These are phyloP conservation scores for Oostethus manadensis DNA, from an alignment of 2,113 vertebrate genomes.

Conservation along the genomic window DNA sequence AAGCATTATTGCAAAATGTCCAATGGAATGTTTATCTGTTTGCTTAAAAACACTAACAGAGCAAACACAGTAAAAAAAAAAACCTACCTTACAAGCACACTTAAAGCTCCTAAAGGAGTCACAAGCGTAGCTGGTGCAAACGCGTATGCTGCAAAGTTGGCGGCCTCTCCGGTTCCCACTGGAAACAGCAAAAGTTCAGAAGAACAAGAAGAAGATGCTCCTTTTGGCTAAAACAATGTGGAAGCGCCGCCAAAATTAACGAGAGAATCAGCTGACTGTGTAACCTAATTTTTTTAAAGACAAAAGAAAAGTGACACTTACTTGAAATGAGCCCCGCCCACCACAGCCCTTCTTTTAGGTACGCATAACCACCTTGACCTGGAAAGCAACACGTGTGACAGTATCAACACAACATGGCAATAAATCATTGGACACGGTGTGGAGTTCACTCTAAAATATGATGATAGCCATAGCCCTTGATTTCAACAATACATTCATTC, in stretches of 20 bases:
- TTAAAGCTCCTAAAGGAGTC: constrained; percentile 80
- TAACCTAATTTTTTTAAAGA: background rate
- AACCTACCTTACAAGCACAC: constrained; percentile 79
- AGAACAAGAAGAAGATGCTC: constrained; percentile 19
- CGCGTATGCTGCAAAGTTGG: constrained; percentile 82
- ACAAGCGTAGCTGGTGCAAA: constrained; percentile 84
- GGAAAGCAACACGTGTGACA: background rate
- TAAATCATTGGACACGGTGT: too few relatives aligned
- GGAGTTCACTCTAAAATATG: too few relatives aligned
- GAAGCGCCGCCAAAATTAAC: background rate
- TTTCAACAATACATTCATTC: too few relatives aligned
- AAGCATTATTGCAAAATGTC: too few relatives aligned
- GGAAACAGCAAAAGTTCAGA: constrained; percentile 35
- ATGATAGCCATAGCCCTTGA: too few relatives aligned
- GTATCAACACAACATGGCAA: too few relatives aligned
- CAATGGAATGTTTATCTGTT: too few relatives aligned
- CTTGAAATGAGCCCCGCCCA: constrained; percentile 84
- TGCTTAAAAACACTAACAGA: background rate
- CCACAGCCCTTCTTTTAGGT: constrained; percentile 83
- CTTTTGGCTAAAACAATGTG: constrained; percentile 40
- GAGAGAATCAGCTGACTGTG: background rate
- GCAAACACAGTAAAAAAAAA: background rate
- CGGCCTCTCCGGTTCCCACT: constrained; percentile 81
- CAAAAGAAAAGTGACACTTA: constrained; percentile 60
- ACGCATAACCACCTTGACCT: constrained; percentile 82